Conservation (phyloP, 2,888 invertebrate genomes). For the Halictus quadricinctus region DNA sequence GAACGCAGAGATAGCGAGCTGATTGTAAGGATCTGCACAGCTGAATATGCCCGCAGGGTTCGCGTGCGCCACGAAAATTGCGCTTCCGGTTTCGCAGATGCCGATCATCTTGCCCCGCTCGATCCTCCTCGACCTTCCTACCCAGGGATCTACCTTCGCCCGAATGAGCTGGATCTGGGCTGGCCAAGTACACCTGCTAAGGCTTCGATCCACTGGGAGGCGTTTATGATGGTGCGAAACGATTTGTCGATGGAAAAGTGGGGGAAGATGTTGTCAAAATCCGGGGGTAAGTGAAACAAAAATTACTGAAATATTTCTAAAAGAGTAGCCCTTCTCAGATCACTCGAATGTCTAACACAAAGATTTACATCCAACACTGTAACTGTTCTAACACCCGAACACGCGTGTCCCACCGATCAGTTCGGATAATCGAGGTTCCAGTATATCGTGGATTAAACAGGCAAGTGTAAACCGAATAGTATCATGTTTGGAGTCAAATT, state of each 20-base stretch:
- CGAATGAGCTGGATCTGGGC: not conserved
- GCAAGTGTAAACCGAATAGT: too few species aligned
- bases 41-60: constrained; percentile 40
- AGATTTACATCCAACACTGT: too few species aligned
- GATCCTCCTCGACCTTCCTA: not conserved
- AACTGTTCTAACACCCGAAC: too few species aligned
- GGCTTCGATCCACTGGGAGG: not conserved
- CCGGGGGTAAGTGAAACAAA: too few species aligned
- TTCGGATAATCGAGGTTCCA: too few species aligned
- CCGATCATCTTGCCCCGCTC: constrained; percentile 38
- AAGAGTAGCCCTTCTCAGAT: too few species aligned
- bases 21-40: constrained; percentile 31
- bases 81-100: constrained; percentile 55
- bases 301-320: too few species aligned
- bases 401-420: too few species aligned
- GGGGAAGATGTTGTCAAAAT: not conserved
- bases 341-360: too few species aligned
- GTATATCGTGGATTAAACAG: too few species aligned
- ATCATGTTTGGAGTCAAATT: too few species aligned
- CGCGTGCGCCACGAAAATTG: constrained; percentile 64
- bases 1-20: constrained; percentile 18
- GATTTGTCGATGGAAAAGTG: not conserved
- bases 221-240: not conserved
- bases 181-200: not conserved
- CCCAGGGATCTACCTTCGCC: not conserved